phyloP scores from a whole-genome alignment of 2,797 vertebrate genomes.

The Sylvia borin region DNA sequence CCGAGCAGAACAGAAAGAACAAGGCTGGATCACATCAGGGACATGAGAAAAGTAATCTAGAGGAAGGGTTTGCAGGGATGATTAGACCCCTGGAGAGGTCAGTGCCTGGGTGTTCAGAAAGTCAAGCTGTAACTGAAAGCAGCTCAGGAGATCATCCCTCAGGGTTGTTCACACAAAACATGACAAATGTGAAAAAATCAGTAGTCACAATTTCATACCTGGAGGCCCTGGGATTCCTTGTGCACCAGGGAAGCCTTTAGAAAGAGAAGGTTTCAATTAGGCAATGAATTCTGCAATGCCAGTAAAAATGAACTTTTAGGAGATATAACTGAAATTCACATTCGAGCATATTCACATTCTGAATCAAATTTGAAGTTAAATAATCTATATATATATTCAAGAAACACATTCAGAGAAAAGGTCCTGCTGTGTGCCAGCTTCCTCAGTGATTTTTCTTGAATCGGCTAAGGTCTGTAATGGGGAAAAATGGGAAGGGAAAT shows the following conservation, averaged over 20 bases:
- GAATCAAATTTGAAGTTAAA: background rate
- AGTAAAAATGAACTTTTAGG: background rate
- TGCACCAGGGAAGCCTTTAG: conserved; percentile 81
- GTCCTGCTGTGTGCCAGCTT: background rate
- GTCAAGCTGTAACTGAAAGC: background rate
- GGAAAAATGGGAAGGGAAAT: background rate
- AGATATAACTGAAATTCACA: background rate
- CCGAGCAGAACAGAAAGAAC: background rate
- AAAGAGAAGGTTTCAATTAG: conserved; percentile 31
- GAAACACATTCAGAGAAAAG: background rate
- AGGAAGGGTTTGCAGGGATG: background rate
- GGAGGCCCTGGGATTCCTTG: conserved; percentile 81
- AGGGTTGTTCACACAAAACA: background rate
- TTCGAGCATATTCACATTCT: background rate
- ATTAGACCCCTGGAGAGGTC: background rate
- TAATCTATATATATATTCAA: background rate
- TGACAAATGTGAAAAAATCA: background rate
- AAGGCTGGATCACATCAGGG: background rate
- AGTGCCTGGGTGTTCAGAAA: background rate
- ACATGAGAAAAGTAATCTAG: background rate
- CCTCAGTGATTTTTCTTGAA: background rate
- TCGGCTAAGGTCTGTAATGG: background rate
- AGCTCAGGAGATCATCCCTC: background rate
- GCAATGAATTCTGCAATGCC: background rate
- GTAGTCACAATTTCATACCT: conserved; percentile 74